Evolutionary conservation across 1,140 invertebrate genomes (phyloP).

Genomic region (Brachionus rotundiformis): DNA sequence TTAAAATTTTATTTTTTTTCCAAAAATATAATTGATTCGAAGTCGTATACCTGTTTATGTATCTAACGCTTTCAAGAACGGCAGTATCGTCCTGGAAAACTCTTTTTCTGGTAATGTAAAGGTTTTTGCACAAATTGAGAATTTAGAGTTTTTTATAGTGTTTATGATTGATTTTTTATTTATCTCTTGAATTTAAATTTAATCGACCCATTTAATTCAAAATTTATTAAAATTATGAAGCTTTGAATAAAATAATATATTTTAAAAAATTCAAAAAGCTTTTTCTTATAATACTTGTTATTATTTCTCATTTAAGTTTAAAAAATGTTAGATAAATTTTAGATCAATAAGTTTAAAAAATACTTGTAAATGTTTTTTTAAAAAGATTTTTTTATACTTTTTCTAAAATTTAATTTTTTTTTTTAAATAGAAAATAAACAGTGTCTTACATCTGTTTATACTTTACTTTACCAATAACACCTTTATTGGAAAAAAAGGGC

Average conservation of each 20-base stretch:
- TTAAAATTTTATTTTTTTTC: background rate
- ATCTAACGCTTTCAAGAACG: background rate
- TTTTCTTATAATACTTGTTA: too few relatives aligned
- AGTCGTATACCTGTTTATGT: background rate
- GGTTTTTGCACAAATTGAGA: conserved; percentile 24
- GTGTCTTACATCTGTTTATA: background rate
- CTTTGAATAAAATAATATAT: too few relatives aligned
- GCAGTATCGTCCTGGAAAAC: conserved; percentile 37
- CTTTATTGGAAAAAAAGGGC: background rate
- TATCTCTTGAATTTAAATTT: conserved; percentile 25
- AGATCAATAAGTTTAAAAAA: background rate
- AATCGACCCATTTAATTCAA: background rate
- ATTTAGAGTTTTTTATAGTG: background rate
- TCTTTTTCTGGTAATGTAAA: conserved; percentile 42
- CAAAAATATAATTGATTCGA: background rate
- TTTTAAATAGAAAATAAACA: background rate
- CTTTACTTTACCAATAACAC: background rate
- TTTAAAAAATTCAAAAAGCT: too few relatives aligned
- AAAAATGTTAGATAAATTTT: background rate
- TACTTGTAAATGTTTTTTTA: background rate
- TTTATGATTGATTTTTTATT: background rate
- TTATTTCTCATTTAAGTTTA: background rate
- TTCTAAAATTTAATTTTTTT: background rate
- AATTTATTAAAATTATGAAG: background rate
- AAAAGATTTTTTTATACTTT: background rate